Base-by-base conservation (phyloP, 1,140 invertebrate genomes). In the Sitodiplosis mosellana region DNA sequence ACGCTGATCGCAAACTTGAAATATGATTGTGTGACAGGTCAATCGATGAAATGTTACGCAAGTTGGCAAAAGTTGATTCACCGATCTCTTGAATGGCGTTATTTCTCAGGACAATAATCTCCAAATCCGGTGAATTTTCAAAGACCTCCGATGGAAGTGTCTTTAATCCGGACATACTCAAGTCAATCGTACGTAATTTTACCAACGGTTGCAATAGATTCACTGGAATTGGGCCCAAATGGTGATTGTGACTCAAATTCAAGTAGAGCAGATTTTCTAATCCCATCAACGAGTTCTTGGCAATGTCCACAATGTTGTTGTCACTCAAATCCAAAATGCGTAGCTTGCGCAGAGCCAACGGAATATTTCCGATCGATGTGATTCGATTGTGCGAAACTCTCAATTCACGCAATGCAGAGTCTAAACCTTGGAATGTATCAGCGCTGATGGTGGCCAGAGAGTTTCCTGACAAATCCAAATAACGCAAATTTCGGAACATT, bases 391-490 rank as follows among this genome's bases (percentile, higher is more conserved):
- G 77, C 6, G 78, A 77, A 2, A 90, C 57, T 57, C 82, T 79
- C 12, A 93, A 62, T 51, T 78, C 74, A 51, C 78, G 67, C 10
- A 91, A 60, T 7, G 75, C 80, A 33, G 75, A 69, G 63, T 87
- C 81, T 18, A 89, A 56, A 0, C 85, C 85, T 14, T 65, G 65
- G 55, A 90, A 87, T 12, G 81, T 82, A 37, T 82, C 76, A 0
- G 76, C 73, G 46, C 76, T 75, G 12, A 91, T 69, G 8, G 70
- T 69, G 10, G 77, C 75, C 8, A 91, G 61, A 45, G 84, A 73
- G 57, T 91, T 91, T 17, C 83, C 78, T 12, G 78, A 79, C 10
- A 90, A 62, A 57, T 88, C 83, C 33, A 91, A 69, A 46, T 74
- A 72, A 48, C 73, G 69, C n/a, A 90, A 67, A 48, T 73, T 75